Evolutionary conservation across 2,113 vertebrate species (phyloP), one percentile per base, ranked within the genome.

Genomic region (Austrofundulus limnaeus): DNA sequence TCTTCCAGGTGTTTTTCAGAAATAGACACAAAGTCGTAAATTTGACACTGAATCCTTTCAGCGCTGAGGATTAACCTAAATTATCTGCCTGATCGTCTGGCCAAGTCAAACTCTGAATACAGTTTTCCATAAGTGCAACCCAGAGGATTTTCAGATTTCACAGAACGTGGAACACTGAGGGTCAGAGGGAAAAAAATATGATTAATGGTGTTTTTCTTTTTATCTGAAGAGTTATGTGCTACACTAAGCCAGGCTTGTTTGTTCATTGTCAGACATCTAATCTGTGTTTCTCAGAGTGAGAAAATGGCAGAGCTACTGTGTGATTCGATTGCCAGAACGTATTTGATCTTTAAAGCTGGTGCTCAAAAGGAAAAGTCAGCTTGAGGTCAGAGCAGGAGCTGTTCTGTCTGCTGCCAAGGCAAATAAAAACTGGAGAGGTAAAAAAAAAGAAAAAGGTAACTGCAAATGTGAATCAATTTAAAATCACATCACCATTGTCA

Each of bases 1-100:
- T 41, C 70, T 54, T 77, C 38, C 58, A 31, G 61, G 66, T 61
- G 77, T 82, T 73, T n/a, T 78, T 61, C 46, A 75, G 66, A 86
- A 84, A 84, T 80, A 82, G 82, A 55, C 16, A 4, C 21, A 0
- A 1, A n/a, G 37, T 24, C 9, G 0, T 82, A 54, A 81, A 81
- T 75, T 16, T 54, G 41, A 61, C 46, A 53, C 59, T 61, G 52
- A 23, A 59, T 45, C 49, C 77, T 82, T 63, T 84, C 69, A 63
- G 49, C 66, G 21, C 49, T 3, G 1, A 21, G 43, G 47, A 5
- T 20, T 12, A 48, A 48, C 31, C 0, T 1, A 6, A 0, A 31
- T 11, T 13, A 46, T 34, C 48, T 11, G 17, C 24, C 23, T 16
- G 14, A 9, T 38, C 4, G 23, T 55, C 41, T 24, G 15, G 57